These are phyloP conservation scores for Lindbergichthys nudifrons DNA, from an alignment of 2,797 vertebrate species.

Conservation along the genomic window DNA sequence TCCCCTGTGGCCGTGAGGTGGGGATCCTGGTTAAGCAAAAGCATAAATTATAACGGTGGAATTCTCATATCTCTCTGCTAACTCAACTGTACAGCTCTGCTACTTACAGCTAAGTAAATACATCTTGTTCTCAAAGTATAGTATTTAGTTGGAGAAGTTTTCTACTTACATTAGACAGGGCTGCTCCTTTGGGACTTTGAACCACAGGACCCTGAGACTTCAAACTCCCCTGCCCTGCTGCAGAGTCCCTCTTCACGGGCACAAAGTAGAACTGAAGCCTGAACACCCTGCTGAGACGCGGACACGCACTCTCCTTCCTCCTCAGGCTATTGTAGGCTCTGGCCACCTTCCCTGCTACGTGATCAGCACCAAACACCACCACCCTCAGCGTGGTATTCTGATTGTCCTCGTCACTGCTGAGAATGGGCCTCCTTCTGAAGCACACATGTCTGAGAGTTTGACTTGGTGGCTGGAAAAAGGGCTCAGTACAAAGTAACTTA, in stretches of 20 bases:
- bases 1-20: conserved; percentile 67
- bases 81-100: background rate
- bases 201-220: conserved; percentile 33
- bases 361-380: conserved; percentile 95
- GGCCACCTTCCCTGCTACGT: conserved; percentile 94
- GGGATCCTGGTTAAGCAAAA: conserved; percentile 68
- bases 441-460: conserved; percentile 76
- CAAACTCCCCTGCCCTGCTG: background rate
- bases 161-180: conserved; percentile 56
- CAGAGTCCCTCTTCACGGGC: conserved; percentile 88
- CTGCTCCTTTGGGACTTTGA: conserved; percentile 52
- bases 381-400: conserved; percentile 87
- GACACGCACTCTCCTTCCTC: conserved; percentile 88
- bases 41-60: background rate
- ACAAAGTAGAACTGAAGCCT: conserved; percentile 94
- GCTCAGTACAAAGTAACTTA: conserved; percentile 72
- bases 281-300: conserved; percentile 90
- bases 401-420: conserved; percentile 90
- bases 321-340: conserved; percentile 92
- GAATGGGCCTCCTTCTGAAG: conserved; percentile 89
- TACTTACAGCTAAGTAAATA: background rate
- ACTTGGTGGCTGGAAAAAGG: conserved; percentile 26
- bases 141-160: background rate
- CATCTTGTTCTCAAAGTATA: background rate
- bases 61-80: background rate